Base-by-base conservation (phyloP, 2,888 invertebrate genomes). In the Cacoxenus indagator region DNA sequence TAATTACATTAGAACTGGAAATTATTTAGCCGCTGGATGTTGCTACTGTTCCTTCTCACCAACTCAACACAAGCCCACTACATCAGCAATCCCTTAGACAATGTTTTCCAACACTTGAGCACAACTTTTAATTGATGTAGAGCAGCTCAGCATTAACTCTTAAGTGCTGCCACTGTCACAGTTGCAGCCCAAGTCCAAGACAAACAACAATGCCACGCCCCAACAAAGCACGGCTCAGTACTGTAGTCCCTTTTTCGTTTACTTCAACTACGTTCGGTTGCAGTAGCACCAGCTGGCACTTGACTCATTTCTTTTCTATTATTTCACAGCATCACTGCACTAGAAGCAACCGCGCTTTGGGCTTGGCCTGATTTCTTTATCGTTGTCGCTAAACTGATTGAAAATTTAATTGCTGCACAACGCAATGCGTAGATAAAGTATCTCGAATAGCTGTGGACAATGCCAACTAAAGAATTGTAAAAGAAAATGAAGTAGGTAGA, bases 41-140 rank as follows among this genome's bases (percentile, higher is more conserved):
- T 37, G 37, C 37, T 11, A 37, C 37, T 37, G 1, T 37, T 2
- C 37, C 8, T 37, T 4, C 31, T n/a, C n/a, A n/a, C n/a, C n/a
- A n/a, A n/a, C n/a, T n/a, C n/a, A n/a, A n/a, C n/a, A n/a, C 31
- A 31, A 6, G 37, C 37, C 37, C 0, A 2, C 1, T 4, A 14
- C 37, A 14, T 9, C 31, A 9, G 31, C 31, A 31, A 31, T 9
- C 37, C 9, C 14, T 37, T 37, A 14, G 9, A 37, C 37, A 37
- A 11, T 37, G 37, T 37, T 37, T 37, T 8, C 37, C 37, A 37
- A 37, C 37, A 37, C 37, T 37, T 37, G 37, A 19, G 27, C 57
- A 29, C 31, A 57, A 57, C 26, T 57, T 57, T 57, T 57, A 57
- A 57, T 57, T 57, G 57, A 27, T 57, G 57, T 57, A 17, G 14